Evolutionary conservation across 1,140 invertebrate genomes (phyloP).

Genomic region (Apis mellifera): DNA sequence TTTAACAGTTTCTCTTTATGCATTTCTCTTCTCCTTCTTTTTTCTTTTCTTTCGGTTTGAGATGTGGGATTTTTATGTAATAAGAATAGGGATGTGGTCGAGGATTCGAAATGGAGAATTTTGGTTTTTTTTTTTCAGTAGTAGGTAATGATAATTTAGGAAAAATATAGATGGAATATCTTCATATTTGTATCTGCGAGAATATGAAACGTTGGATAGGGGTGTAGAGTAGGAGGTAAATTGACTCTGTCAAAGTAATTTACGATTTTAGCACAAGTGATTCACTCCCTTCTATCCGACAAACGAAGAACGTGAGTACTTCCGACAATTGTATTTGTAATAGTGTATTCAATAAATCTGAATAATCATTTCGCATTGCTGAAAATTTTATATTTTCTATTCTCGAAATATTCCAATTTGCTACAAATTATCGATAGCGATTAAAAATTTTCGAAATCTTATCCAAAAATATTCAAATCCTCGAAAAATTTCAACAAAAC

Average conservation of each 20-base stretch:
- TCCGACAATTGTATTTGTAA: not conserved
- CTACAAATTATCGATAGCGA: too few relatives aligned
- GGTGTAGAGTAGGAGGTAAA: not conserved
- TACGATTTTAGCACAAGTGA: not conserved
- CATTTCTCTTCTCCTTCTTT: not conserved
- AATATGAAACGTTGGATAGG: not conserved
- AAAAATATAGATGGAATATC: not conserved
- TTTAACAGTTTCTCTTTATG: not conserved
- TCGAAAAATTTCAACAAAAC: not conserved
- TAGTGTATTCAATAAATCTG: not conserved
- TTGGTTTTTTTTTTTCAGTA: too few relatives aligned
- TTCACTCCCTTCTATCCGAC: not conserved
- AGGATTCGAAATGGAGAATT: too few relatives aligned
- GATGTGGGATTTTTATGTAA: too few relatives aligned
- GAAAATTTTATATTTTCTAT: too few relatives aligned
- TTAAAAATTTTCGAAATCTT: too few relatives aligned
- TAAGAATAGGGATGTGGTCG: too few relatives aligned
- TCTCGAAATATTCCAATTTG: not conserved
- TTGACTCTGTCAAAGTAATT: conserved; percentile 9
- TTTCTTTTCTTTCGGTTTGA: not conserved
- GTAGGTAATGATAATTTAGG: too few relatives aligned
- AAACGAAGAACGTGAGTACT: not conserved
- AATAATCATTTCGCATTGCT: too few relatives aligned
- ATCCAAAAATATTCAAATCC: too few relatives aligned
- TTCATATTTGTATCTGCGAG: not conserved